Base-by-base conservation (phyloP, 2,797 vertebrate species). In the Melopsittacus undulatus region DNA sequence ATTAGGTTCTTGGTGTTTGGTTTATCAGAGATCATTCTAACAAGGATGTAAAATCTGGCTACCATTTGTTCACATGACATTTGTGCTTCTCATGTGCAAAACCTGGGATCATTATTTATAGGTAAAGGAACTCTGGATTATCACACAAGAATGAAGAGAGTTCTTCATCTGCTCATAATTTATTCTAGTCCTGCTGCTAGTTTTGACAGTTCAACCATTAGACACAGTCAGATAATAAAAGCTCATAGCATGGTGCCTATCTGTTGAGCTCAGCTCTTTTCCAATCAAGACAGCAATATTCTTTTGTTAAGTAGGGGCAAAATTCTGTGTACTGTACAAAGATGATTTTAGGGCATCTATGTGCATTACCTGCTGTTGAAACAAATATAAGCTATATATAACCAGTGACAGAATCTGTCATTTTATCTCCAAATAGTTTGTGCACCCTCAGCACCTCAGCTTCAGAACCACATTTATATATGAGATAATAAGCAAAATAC, bases 221-320 rank as follows among this genome's bases (percentile, higher is more conserved):
- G 61, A 79, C 66, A 7, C 93, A 95, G 92, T 92, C 66, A 94
- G 89, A 91, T 70, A 96, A 94, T 95, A 92, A 96, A 94, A 91
- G 51, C 66, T 89, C 90, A 90, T 95, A 96, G 94, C 46, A 38
- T 40, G 94, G 52, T 90, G 66, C 21, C 3, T 59, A 57, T 88
- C 72, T 80, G 57, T 74, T 30, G 34, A 87, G 52, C 77, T 94
- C 83, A 90, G 20, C 38, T 74, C 14, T 29, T 89, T 92, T 92
- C 76, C 80, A 86, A 68, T 81, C 48, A 49, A 66, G 38, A 48
- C 74, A 93, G 84, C 30, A 80, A 66, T 62, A 75, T 42, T 88
- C 49, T 94, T 91, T 68, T 54, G 17, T 70, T 63, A 78, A 87
- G 42, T 57, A 85, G 14, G 13, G 23, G 16, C 1, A 77, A 91